Percentiles rank a stretch among this genome's conserved stretches.
These are phyloP conservation scores for Ptilodon capucinus DNA, from an alignment of 2,888 invertebrate genomes.

Conservation along the genomic window DNA sequence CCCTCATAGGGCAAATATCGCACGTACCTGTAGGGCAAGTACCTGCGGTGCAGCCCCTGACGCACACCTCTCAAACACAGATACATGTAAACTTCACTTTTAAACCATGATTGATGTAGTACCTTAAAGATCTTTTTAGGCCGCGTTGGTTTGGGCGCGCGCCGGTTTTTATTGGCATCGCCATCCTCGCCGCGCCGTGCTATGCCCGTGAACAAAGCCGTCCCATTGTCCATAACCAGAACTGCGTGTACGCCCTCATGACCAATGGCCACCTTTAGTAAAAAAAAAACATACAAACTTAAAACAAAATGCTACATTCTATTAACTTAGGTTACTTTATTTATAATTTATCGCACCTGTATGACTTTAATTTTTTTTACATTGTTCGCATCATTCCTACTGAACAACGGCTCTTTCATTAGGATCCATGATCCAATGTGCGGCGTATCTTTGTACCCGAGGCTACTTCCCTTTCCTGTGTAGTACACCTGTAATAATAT, in stretches of 20 bases:
- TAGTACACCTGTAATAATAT: conserved; percentile 85
- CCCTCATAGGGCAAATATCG: too few species aligned
- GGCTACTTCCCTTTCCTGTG: conserved; percentile 92
- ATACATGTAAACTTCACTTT: too few species aligned
- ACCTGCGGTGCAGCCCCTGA: too few species aligned
- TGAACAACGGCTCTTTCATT: conserved; percentile 75
- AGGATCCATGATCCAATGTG: conserved; percentile 84
- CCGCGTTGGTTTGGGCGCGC: conserved; percentile 94
- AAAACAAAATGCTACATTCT: too few species aligned
- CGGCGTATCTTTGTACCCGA: conserved; percentile 89
- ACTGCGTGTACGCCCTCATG: conserved; percentile 97
- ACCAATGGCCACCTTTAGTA: conserved; percentile 91
- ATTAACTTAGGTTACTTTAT: too few species aligned
- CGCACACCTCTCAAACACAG: too few species aligned
- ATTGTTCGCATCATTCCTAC: conserved; percentile 61
- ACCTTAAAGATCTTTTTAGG: conserved; percentile 96
- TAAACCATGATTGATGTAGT: background rate
- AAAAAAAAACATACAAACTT: background rate
- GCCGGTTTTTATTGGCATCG: conserved; percentile 89
- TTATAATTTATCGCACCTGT: conserved; percentile 44
- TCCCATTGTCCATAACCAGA: conserved; percentile 95
- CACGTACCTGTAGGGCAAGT: too few species aligned
- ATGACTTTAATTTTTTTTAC: conserved; percentile 62
- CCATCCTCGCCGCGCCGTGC: conserved; percentile 97
- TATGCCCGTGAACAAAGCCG: conserved; percentile 90